Conservation (phyloP, 2,797 vertebrate genomes). For the Smutsia gigantea region DNA sequence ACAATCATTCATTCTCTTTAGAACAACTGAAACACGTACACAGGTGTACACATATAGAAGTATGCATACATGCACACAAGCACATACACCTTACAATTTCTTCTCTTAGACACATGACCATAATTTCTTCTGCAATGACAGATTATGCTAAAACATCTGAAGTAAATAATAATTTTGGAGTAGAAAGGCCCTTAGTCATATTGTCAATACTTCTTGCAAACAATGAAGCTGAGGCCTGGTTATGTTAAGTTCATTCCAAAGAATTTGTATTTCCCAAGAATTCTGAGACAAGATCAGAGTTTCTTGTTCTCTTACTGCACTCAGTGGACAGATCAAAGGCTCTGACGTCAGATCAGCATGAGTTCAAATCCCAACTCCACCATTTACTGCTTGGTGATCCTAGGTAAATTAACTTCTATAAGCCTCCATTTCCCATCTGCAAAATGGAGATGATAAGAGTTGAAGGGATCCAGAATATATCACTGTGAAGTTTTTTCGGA, state of each 20-base stretch:
- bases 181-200: neutral
- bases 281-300: neutral
- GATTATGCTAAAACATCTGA: neutral
- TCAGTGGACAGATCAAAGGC: neutral
- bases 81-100: accelerated
- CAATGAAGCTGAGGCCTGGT: neutral
- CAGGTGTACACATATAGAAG: neutral
- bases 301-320: neutral
- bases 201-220: neutral
- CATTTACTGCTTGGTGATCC: neutral
- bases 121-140: neutral
- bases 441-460: neutral
- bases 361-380: neutral
- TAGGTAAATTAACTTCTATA: neutral
- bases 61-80: accelerated
- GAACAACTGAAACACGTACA: neutral
- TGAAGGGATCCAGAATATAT: neutral
- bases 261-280: neutral
- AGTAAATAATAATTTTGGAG: neutral
- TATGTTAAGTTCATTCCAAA: neutral
- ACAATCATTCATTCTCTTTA: conserved; percentile 68
- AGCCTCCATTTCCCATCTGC: neutral
- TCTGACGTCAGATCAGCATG: neutral
- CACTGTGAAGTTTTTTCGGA: neutral
- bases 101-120: neutral